Base-by-base conservation (phyloP, 1,140 invertebrate genomes). In the Portunus trituberculatus region DNA sequence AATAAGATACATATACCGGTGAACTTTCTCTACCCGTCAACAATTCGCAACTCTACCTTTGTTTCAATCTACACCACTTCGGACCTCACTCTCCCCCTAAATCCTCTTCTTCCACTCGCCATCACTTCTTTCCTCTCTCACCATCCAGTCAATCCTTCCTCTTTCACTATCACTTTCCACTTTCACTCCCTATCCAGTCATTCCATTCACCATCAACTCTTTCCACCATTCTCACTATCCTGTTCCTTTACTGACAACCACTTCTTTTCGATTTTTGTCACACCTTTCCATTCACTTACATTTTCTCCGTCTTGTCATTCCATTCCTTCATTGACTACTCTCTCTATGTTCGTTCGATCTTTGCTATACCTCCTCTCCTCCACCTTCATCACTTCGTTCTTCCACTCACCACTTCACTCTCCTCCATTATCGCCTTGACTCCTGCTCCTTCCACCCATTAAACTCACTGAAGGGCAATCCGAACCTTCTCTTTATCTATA, bases 321-420 rank as follows among this genome's bases (percentile, higher is more conserved):
- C 16, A n/a, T 46, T 29, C 39, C 46, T 48, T n/a, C 48, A n/a
- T 7, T 29, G 31, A 46, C 45, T 2, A 39, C 6, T 48, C 16
- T 31, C 12, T 29, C 76, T 76, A 28, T 32, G 0, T 32, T 76
- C 31, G 0, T 32, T 76, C 31, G 10, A 4, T n/a, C 82, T 92
- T 0, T 39, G 39, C 39, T 6, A 39, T 39, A 39, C 39, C 39
- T 39, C 39, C 6, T 6, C 39, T 39, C 39, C 16, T 59, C 52
- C 52, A 59, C 91, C n/a, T 29, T 12, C 48, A 7, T 45, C 67
- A 4, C 52, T 14, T 31, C 20, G 7, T 39, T 76, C 76, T 76
- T 39, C 91, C 32, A 59, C 76, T 39, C 76, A 20, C 28, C 91
- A 82, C 76, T 83, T 48, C 32, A 82, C 67, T 83, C 91, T 29